Base-by-base conservation (phyloP, 2,113 vertebrate genomes). In the Ammodramus savannarum region DNA sequence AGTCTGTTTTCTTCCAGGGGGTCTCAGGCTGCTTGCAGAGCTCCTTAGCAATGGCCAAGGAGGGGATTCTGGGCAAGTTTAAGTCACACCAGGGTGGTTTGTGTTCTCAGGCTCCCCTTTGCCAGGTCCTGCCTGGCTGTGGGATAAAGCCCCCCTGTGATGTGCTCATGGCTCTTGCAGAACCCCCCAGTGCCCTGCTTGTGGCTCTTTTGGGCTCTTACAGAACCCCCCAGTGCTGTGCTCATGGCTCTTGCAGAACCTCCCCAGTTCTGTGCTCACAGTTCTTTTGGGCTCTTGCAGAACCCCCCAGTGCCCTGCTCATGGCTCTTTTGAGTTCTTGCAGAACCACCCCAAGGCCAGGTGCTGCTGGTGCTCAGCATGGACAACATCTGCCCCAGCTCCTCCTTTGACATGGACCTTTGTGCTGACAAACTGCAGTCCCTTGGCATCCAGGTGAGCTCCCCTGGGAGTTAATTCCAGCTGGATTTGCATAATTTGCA, bases 371-470 rank as follows among this genome's bases (percentile, higher is more conserved):
- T 97, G 59, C 96, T 98, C 83, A 97, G 93, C 36, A 77, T 86
- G 8, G 95, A 95, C 95, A 98, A 97, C 31, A 93, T 66, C 86
- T 96, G 95, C 62, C 90, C 95, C 6, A 81, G 79, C 38, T 80
- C 96, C 76, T 65, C 95, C 68, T 98, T 98, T 0, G 92, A 98
- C 36, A 62, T 96, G 95, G 96, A 97, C 31, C 91, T 93, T 0
- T 98, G 96, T 18, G 95, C 92, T 7, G 73, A 97, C 74, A 97
- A 97, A 16, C 87, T 98, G 57, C 93, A 97, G 80, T 85, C 96
- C 48, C 94, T 98, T 32, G 98, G 98, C 19, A 72, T 98, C 75
- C 97, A 98, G 98, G 98, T 98, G 89, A 97, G 96, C 38, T 84
- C 25, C 27, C 34, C 38, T 4, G 39, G 21, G 10, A 44, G 59